A percentile compares a stretch with the other conserved stretches of the same genome.
phyloP scores from a whole-genome alignment of 2,797 vertebrate species.

The Sebastes minor region DNA sequence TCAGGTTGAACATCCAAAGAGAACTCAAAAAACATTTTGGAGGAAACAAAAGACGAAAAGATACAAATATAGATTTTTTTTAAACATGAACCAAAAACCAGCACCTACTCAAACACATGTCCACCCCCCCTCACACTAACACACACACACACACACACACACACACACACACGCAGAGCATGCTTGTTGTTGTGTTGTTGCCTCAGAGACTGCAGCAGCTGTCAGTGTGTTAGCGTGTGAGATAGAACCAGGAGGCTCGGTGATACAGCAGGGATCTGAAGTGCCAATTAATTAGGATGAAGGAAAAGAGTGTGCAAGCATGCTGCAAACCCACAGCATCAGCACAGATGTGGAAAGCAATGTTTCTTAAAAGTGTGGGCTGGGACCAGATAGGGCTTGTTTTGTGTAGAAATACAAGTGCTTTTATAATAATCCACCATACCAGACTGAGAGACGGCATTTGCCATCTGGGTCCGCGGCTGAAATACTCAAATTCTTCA shows the following conservation, averaged over 20 bases:
- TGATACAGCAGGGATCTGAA: constrained; percentile 70
- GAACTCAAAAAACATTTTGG: not conserved
- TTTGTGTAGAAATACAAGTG: not conserved
- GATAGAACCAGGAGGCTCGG: constrained; percentile 70
- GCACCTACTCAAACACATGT: not conserved
- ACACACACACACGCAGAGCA: not conserved
- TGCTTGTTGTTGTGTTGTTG: constrained; percentile 47
- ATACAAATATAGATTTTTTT: not conserved
- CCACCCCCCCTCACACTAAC: not conserved
- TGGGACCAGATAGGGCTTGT: not conserved
- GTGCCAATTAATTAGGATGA: constrained; percentile 78
- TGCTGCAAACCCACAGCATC: constrained; percentile 36
- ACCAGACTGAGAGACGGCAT: not conserved
- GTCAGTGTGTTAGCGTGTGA: constrained; percentile 67
- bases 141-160: not conserved
- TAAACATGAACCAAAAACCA: not conserved
- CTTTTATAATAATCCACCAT: not conserved
- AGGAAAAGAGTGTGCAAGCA: constrained; percentile 45
- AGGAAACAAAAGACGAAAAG: not conserved
- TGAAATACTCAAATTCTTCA: not conserved
- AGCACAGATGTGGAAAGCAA: constrained; percentile 42
- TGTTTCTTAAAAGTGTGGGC: constrained; percentile 13
- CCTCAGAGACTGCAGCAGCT: constrained; percentile 74
- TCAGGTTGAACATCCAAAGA: not conserved
- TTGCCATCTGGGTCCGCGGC: not conserved